Percentiles rank a stretch among this genome's conserved stretches.
These are phyloP conservation scores for Rousettus leschenaultii DNA, from an alignment of 2,113 vertebrate genomes.

Conservation along the genomic window DNA sequence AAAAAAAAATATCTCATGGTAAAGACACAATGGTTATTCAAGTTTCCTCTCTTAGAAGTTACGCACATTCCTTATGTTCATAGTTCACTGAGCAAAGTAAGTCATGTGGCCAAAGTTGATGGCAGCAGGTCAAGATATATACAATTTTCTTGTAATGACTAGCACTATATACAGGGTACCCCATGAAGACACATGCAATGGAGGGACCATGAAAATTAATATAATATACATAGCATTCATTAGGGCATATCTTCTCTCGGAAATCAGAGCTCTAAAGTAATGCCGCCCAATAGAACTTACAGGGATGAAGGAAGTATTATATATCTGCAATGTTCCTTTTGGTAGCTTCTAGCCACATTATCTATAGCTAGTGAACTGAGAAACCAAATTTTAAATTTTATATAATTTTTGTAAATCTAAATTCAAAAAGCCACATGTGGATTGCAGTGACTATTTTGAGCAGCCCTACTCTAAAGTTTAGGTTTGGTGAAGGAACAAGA, in stretches of 20 bases:
- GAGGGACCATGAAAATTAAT: neutral
- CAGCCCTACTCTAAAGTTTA: neutral
- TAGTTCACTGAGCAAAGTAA: neutral
- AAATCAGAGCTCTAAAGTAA: neutral
- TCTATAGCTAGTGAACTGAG: neutral
- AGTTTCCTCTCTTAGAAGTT: neutral
- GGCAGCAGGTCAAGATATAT: neutral
- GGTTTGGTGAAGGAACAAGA: neutral
- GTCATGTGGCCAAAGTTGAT: neutral
- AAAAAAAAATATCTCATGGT: neutral
- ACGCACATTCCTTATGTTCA: neutral
- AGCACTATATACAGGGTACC: neutral
- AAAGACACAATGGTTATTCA: neutral
- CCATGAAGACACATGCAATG: neutral
- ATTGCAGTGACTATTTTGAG: neutral
- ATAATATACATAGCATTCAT: neutral
- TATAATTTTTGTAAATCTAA: neutral
- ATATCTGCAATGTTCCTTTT: neutral
- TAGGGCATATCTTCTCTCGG: neutral
- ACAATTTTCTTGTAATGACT: neutral
- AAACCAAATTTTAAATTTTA: neutral
- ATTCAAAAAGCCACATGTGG: neutral
- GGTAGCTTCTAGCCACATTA: neutral
- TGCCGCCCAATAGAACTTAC: neutral
- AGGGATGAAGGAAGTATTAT: neutral